Base-by-base conservation (phyloP, 1,140 invertebrate genomes). In the Lepidotrigona ventralis region DNA sequence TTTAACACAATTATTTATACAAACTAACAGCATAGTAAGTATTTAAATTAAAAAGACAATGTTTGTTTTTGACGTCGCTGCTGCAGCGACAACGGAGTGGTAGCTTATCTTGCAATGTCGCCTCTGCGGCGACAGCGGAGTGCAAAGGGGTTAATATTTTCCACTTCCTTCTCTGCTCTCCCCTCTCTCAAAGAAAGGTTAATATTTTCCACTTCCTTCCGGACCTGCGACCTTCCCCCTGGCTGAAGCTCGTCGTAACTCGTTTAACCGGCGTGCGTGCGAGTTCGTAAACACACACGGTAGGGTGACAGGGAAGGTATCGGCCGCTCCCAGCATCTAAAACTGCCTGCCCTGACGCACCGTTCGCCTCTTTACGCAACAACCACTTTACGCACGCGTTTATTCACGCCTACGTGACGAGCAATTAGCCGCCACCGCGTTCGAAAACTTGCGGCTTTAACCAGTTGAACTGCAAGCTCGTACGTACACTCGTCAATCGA, bases 121-220 rank as follows among this genome's bases (percentile, higher is more conserved):
- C n/a, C n/a, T n/a, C n/a, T n/a, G n/a, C n/a, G n/a, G n/a, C n/a
- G n/a, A n/a, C n/a, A n/a, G n/a, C n/a, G n/a, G n/a, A n/a, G n/a
- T n/a, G n/a, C n/a, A n/a, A n/a, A n/a, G n/a, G n/a, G n/a, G n/a
- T n/a, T n/a, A n/a, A n/a, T n/a, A n/a, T n/a, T n/a, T n/a, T n/a
- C n/a, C n/a, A n/a, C n/a, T n/a, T n/a, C n/a, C 0, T 33, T 0
- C 33, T 33, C 33, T 33, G n/a, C 33, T 3, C 33, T 33, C 53
- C 39, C 14, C 21, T 46, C 9, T 1, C 23, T 29, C 75, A 39
- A 64, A 81, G 86, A 85, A 81, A 82, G 80, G 87, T 88, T 88
- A 85, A 88, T 88, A 88, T 79, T 85, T 76, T 88, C 83, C 80
- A 85, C 80, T 88, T 88, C 87, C 87, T 88, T 88, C 87, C 87